Evolutionary conservation across 2,797 vertebrate genomes (phyloP).

Genomic region (Liparis tanakae): DNA sequence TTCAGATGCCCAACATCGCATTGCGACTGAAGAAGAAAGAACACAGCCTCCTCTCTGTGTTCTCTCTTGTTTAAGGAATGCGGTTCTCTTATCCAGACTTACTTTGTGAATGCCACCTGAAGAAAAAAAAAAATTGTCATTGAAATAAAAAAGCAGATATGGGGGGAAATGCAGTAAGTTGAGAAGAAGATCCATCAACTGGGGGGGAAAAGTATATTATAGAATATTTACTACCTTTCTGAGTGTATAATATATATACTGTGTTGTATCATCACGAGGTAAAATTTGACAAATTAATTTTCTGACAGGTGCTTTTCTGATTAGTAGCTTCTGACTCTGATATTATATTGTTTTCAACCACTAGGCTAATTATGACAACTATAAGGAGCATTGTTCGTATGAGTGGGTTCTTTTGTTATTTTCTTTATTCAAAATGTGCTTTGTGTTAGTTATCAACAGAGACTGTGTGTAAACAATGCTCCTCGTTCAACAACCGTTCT

Average conservation of each 20-base stretch:
- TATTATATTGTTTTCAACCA: not conserved
- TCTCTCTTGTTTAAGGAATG: conserved; percentile 24
- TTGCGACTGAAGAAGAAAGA: conserved; percentile 42
- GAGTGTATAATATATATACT: not conserved
- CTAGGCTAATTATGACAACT: too few species aligned
- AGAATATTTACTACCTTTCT: not conserved
- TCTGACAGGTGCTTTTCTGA: not conserved
- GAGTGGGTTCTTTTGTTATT: not conserved
- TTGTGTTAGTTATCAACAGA: not conserved
- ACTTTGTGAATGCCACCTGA: not conserved
- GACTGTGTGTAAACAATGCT: not conserved
- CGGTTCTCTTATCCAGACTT: conserved; percentile 7
- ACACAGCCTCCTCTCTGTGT: conserved; percentile 21
- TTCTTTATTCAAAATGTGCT: not conserved
- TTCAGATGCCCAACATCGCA: conserved; percentile 49
- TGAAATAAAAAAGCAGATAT: too few species aligned
- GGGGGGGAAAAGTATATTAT: not conserved
- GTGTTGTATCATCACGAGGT: not conserved
- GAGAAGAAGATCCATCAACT: not conserved
- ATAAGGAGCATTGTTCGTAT: not conserved
- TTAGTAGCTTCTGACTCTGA: not conserved
- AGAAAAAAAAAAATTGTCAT: too few species aligned
- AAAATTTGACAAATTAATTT: not conserved
- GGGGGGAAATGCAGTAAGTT: not conserved
- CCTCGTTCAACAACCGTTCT: too few species aligned